These are phyloP conservation scores for Drosophila arizonae DNA, from an alignment of 1,140 invertebrate species.

Conservation along the genomic window DNA sequence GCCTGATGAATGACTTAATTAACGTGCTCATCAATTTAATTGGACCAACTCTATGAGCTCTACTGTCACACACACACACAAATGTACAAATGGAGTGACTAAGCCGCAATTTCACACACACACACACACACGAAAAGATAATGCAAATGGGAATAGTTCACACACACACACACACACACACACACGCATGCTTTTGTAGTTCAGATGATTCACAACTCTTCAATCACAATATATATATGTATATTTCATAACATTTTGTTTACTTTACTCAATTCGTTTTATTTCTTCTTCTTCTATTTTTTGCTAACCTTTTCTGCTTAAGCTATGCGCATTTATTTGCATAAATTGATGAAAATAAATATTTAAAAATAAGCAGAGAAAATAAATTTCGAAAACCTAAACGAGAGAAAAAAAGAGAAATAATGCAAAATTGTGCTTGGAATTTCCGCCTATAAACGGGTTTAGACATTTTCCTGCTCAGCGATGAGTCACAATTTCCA, in stretches of 20 bases:
- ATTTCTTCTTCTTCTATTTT: slow-evolving; percentile 1
- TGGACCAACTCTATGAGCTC: not conserved
- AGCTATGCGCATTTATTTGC: slow-evolving; percentile 62
- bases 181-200: not conserved
- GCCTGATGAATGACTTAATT: slow-evolving; percentile 34
- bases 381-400: slow-evolving; percentile 23
- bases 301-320: slow-evolving; percentile 14
- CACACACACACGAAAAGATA: slow-evolving; percentile 22
- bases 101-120: slow-evolving; percentile 12
- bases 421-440: slow-evolving; percentile 41
- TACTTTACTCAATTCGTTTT: slow-evolving; percentile 31
- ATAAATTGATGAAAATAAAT: slow-evolving; percentile 28
- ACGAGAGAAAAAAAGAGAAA: slow-evolving; percentile 21
- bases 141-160: slow-evolving; percentile 17
- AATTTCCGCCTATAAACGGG: slow-evolving; percentile 54
- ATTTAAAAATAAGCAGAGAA: slow-evolving; percentile 20
- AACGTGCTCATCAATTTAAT: slow-evolving; percentile 38
- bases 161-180: not conserved
- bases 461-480: slow-evolving; percentile 38
- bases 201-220: slow-evolving; percentile 27
- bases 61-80: not conserved
- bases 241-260: slow-evolving; percentile 18
- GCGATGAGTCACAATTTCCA: slow-evolving; percentile 50
- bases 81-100: slow-evolving; percentile 41
- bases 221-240: slow-evolving; percentile 9